Base-by-base conservation (phyloP, 2,113 vertebrate species). In the Haemorhous mexicanus region DNA sequence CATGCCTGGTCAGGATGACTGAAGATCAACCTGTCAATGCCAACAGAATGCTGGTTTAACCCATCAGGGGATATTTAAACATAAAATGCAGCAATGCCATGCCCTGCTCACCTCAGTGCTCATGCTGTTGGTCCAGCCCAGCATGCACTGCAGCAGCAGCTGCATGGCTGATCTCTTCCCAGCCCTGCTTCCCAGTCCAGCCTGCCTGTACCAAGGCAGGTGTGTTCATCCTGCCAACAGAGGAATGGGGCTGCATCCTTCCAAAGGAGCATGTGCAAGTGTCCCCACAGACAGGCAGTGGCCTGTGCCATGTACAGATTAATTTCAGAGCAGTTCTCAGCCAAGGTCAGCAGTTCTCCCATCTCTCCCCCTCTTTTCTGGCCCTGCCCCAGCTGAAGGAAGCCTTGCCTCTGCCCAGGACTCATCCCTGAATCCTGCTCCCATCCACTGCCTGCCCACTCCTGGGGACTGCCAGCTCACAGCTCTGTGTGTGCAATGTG, bases 141-240 rank as follows among this genome's bases (percentile, higher is more conserved):
- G 83, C 49, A 87, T 91, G 95, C 88, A 90, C 55, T 55, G 78
- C 87, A 89, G 82, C 75, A 89, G 32, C 75, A 55, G 91, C 93
- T 62, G 62, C 84, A 88, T 9, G 5, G 58, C 56, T 92, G 16
- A 81, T 84, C 90, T 77, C 78, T 67, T 67, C 64, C 61, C 46
- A 72, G 69, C 32, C 44, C 49, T 72, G 49, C 81, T 92, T 92
- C 85, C 70, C 84, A 92, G 66, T 32, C 55, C 14, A 55, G 64
- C 88, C 84, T 8, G 3, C 53, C 75, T 46, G 46, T 12, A 61
- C 62, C 64, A n/a, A 53, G 55, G 16, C 37, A 63, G 37, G 14
- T 0, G 7, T 7, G 26, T 16, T 28, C 37, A 44, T 67, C 39
- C 69, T 23, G 19, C 27, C 3, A 1, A 1, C 4, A 1, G 12